Base-by-base conservation (phyloP, 2,113 vertebrate species). In the Todiramphus chloris region DNA sequence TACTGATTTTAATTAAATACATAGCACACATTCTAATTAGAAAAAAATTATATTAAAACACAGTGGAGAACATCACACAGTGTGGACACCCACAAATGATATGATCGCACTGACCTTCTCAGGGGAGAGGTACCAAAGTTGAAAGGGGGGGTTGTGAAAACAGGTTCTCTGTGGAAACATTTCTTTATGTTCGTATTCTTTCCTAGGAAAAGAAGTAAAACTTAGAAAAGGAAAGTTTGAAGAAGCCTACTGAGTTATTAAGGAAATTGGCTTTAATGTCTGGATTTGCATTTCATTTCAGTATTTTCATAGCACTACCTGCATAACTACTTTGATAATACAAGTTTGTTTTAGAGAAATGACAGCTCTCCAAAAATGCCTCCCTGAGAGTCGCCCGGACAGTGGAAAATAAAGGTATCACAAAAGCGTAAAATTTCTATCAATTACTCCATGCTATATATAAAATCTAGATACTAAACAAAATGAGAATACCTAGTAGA, bases 251-350 rank as follows among this genome's bases (percentile, higher is more conserved):
- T 30, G 18, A 44, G 5, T 63, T 79, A 82, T 55, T 76, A 86
- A 27, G 18, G 16, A 24, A 66, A 21, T 19, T 48, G 15, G 51
- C 28, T 88, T 91, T 90, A 60, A 75, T 89, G 39, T 72, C 46
- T 78, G 63, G 27, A 93, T 83, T 92, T 92, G 56, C 87, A 94
- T 95, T 87, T 92, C 9, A 51, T 60, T 95, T 88, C 73, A 90
- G 51, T 63, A 68, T 95, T 90, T 80, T 83, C 14, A 7, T 31
- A 67, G 43, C n/a, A 55, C 9, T 81, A 72, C 68, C 27, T 51
- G 43, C 43, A 90, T 39, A 92, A 92, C 18, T 56, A 62, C 44
- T 95, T 91, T 80, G 39, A 91, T 85, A 87, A 55, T 21, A 43
- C 18, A 78, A 59, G 30, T 63, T 37, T 64, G 9, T 81, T 20